Percentiles rank a stretch among this genome's conserved stretches.
Conservation (phyloP, 2,888 invertebrate genomes). For the Epistrophella euchroma region DNA sequence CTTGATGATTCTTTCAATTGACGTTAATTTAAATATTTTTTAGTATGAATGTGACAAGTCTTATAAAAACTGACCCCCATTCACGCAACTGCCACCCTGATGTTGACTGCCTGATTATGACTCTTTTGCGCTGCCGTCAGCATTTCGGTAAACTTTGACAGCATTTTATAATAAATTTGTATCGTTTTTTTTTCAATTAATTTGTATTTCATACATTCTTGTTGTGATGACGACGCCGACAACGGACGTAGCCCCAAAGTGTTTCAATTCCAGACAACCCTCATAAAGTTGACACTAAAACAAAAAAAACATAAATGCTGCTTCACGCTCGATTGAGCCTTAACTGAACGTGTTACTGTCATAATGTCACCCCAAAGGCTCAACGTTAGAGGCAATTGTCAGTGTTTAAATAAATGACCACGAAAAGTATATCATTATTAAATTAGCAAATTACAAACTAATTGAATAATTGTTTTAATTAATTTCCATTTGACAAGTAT, state of each 20-base stretch:
- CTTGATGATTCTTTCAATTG: constrained; percentile 48
- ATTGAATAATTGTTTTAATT: constrained; percentile 71
- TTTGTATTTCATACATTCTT: constrained; percentile 43
- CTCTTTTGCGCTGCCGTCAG: not conserved
- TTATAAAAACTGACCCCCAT: constrained; percentile 59
- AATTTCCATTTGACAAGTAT: constrained; percentile 42
- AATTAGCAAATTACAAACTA: constrained; percentile 66
- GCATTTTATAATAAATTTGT: constrained; percentile 34
- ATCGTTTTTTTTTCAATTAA: constrained; percentile 55
- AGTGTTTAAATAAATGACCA: constrained; percentile 38
- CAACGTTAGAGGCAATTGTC: constrained; percentile 11
- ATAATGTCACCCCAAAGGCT: constrained; percentile 34
- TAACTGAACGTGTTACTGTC: constrained; percentile 29
- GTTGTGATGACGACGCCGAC: not conserved
- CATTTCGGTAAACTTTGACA: constrained; percentile 52
- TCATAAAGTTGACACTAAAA: constrained; percentile 41
- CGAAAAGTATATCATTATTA: constrained; percentile 36
- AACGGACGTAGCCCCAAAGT: constrained; percentile 17
- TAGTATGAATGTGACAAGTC: constrained; percentile 45
- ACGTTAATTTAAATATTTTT: constrained; percentile 70
- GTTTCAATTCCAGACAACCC: constrained; percentile 37
- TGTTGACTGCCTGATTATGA: constrained; percentile 9
- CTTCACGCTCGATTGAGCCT: constrained; percentile 51
- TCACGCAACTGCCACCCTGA: constrained; percentile 55
- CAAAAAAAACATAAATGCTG: not conserved